Base-by-base conservation (phyloP, 2,888 invertebrate genomes). In the Lottia gigantea region DNA sequence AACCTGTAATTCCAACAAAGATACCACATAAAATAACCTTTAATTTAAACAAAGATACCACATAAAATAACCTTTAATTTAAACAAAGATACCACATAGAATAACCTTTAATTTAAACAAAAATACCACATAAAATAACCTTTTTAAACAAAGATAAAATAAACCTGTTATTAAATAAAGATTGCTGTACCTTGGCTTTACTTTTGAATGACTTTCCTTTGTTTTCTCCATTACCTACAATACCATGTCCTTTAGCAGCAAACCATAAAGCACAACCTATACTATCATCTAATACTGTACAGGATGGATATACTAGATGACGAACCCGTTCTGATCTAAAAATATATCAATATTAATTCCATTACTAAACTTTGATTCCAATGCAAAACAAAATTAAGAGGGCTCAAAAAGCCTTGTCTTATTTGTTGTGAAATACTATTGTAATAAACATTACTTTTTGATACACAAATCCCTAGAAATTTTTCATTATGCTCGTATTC, bases 251-350 rank as follows among this genome's bases (percentile, higher is more conserved):
- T 82, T 93, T 90, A 64, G 95, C 93, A 31, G 98, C 98, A 91
- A 98, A 99, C 97, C 98, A 99, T 64, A 91, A 79, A n/a, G 91
- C 97, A 86, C 90, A 95, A 0, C 98, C 98, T 67, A 99, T 91
- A 84, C 96, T 97, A 88, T 99, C 98, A 90, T 99, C 99, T 65
- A 99, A 89, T 72, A 99, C 93, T 1, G 96, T 95, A 78, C 92
- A 91, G 68, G 94, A 91, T 0, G 99, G 99, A 88, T 93, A 92
- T 63, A 98, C 92, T 73, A 98, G 91, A 88, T 95, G 92, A 47
- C 92, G 91, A 77, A 88, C 83, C 66, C 79, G 78, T 11, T 77
- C 69, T 8, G 64, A 64, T 71, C 84, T 83, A 68, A 23, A 79
- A 78, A 71, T 14, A 67, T 47, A 46, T 16, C 12, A 23, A n/a